These are phyloP conservation scores for Dasysyrphus tricinctus DNA, from an alignment of 2,888 invertebrate species.

Conservation along the genomic window DNA sequence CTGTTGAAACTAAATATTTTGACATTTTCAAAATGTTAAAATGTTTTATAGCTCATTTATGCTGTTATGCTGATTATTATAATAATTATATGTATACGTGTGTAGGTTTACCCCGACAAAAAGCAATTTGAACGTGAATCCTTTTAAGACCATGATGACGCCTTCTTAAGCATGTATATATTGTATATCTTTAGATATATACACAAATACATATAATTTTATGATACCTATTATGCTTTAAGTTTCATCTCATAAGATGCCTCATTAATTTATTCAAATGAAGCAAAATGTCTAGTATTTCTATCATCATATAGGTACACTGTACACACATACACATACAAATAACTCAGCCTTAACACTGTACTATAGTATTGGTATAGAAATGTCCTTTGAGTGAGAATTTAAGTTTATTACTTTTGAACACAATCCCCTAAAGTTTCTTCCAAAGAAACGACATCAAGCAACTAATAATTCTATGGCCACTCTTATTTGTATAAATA, in stretches of 20 bases:
- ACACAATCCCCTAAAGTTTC: not conserved
- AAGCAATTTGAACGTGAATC: constrained; percentile 30
- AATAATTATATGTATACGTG: not conserved
- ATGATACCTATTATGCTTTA: constrained; percentile 37
- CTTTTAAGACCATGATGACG: constrained; percentile 12
- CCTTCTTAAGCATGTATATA: not conserved
- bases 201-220: constrained; percentile 5
- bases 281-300: constrained; percentile 14
- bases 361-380: not conserved
- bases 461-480: constrained; percentile 11
- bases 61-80: constrained; percentile 26
- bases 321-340: too few relatives aligned
- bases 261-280: constrained; percentile 46
- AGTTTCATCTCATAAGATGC: constrained; percentile 39
- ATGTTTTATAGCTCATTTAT: constrained; percentile 39
- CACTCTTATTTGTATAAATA: not conserved
- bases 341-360: too few relatives aligned
- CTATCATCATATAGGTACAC: not conserved
- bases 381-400: constrained; percentile 19
- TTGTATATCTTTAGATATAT: not conserved
- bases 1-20: constrained; percentile 32
- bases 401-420: constrained; percentile 17
- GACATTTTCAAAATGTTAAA: constrained; percentile 33
- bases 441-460: constrained; percentile 7
- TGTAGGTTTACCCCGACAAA: not conserved